Conservation (phyloP, 2,113 vertebrate species). For the Mastomys natalensis region DNA sequence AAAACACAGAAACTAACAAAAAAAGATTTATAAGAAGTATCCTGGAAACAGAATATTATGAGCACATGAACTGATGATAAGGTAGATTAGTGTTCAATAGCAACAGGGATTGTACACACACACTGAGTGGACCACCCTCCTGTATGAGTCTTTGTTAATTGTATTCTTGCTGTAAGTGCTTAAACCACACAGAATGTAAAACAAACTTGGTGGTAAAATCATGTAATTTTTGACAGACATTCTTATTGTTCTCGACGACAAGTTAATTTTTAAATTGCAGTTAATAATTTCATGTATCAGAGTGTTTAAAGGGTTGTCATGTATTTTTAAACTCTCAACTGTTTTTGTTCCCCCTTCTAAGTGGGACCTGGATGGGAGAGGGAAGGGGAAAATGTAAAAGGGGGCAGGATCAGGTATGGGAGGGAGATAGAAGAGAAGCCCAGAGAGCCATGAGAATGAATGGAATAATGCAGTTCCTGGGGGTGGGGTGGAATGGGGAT, state of each 20-base stretch:
- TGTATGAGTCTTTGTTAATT: not conserved
- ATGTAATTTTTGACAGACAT: not conserved
- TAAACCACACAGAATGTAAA: not conserved
- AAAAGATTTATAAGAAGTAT: not conserved
- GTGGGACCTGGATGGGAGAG: no score
- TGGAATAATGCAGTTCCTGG: no score
- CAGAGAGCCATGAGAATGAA: no score
- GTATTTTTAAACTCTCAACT: not conserved
- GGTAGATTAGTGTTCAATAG: not conserved
- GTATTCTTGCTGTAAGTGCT: not conserved
- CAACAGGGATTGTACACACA: not conserved
- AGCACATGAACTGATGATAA: not conserved
- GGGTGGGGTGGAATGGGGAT: no score
- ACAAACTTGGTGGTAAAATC: not conserved
- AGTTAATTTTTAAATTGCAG: not conserved
- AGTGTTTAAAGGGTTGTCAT: not conserved
- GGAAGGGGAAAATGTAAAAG: no score
- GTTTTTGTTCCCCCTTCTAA: not conserved
- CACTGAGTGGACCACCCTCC: not conserved
- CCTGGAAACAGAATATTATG: not conserved
- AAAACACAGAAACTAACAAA: no score
- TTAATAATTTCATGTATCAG: not conserved
- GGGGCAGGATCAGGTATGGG: no score
- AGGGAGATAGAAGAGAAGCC: no score
- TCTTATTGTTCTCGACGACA: not conserved